These are phyloP conservation scores for Saturnia japonica DNA, from an alignment of 2,888 invertebrate genomes.

Conservation along the genomic window DNA sequence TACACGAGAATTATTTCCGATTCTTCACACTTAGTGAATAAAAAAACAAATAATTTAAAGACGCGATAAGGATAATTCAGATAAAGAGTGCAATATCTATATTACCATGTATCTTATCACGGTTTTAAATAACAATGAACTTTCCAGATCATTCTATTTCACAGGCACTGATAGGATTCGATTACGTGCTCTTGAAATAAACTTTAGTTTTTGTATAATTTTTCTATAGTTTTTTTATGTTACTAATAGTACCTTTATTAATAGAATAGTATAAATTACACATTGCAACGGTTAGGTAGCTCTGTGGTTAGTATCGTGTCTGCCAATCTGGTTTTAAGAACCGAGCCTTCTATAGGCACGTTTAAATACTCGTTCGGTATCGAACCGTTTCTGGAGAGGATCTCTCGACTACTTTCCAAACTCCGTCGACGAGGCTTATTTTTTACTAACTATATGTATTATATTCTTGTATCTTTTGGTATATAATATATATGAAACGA, in stretches of 20 bases:
- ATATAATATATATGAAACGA: constrained; percentile 8
- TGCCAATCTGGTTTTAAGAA: constrained; percentile 25
- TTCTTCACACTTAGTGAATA: constrained; percentile 40
- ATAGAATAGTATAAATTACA: constrained; percentile 26
- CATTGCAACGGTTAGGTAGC: constrained; percentile 26
- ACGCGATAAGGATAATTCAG: constrained; percentile 13
- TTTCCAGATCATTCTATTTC: constrained; percentile 35
- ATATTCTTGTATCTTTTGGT: neutral
- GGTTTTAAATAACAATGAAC: constrained; percentile 44
- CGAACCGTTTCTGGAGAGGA: constrained; percentile 53
- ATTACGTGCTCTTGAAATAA: constrained; percentile 1
- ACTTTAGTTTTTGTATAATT: constrained; percentile 19
- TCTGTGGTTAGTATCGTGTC: constrained; percentile 28
- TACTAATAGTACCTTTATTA: neutral
- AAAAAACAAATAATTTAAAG: constrained; percentile 14
- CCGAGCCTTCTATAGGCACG: constrained; percentile 32
- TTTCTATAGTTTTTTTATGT: neutral
- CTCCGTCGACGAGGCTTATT: constrained; percentile 27
- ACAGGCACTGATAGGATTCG: constrained; percentile 1
- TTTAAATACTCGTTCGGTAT: constrained; percentile 40
- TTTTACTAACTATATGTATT: neutral
- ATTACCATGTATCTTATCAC: constrained; percentile 43
- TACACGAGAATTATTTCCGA: constrained; percentile 55
- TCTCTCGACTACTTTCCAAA: constrained; percentile 60
- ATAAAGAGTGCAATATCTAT: constrained; percentile 23